These are phyloP conservation scores for Lysiphlebus fabarum DNA, from an alignment of 1,140 invertebrate species.

Conservation along the genomic window DNA sequence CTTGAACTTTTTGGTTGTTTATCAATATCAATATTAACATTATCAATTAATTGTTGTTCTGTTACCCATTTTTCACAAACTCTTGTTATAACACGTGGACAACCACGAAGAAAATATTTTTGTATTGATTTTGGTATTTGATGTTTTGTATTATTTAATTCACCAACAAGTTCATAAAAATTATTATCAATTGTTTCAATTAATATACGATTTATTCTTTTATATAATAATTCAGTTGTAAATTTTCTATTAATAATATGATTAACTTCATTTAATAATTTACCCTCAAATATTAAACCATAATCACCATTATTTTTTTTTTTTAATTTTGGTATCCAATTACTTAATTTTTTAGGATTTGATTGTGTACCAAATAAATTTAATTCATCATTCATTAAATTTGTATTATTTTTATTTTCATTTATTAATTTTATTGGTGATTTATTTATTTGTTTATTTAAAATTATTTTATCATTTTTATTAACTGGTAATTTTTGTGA, in stretches of 20 bases:
- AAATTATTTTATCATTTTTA: no score
- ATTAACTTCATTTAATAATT: constrained; percentile 34
- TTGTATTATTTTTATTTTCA: constrained; percentile 1
- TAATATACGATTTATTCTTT: constrained; percentile 30
- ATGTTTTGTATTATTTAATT: constrained; percentile 35
- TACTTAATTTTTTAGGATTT: constrained; percentile 28
- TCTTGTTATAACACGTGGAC: constrained; percentile 36
- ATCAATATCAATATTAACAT: constrained; percentile 8
- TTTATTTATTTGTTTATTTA: no score
- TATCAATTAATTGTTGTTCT: constrained; percentile 5
- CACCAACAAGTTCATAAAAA: constrained; percentile 36
- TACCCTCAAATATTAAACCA: constrained; percentile 38
- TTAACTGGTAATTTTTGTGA: no score
- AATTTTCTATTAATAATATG: constrained; percentile 35
- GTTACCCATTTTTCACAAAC: constrained; percentile 39
- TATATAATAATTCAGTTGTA: constrained; percentile 30
- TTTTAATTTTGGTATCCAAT: constrained; percentile 33
- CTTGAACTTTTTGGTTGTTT: constrained; percentile 28
- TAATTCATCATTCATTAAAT: background rate
- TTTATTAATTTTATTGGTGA: no score
- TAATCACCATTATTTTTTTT: constrained; percentile 9
- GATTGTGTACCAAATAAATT: constrained; percentile 11
- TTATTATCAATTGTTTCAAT: constrained; percentile 37
- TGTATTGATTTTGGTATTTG: constrained; percentile 36
- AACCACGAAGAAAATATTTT: constrained; percentile 35